Evolutionary conservation across 2,888 invertebrate species (phyloP).

Genomic region (Cataglyphis rosenhaueri): DNA sequence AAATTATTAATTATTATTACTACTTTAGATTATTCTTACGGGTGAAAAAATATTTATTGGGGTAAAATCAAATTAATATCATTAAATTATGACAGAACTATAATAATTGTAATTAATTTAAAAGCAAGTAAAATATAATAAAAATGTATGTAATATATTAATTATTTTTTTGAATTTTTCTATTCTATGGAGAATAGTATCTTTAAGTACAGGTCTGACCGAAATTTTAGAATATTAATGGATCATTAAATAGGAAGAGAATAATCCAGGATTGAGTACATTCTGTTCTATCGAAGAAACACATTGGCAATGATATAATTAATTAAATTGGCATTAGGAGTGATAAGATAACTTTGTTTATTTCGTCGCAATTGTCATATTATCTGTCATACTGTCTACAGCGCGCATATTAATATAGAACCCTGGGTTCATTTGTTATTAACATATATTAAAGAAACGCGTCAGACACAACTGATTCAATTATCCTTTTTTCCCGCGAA

Average conservation of each 20-base stretch:
- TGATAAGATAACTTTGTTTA: slow-evolving; percentile 1
- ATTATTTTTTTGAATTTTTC: background rate
- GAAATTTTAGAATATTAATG: background rate
- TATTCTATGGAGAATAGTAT: background rate
- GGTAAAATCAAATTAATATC: background rate
- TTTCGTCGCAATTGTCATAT: background rate
- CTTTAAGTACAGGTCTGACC: background rate
- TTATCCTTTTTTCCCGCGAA: slow-evolving; percentile 58
- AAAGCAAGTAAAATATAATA: background rate
- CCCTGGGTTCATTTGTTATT: slow-evolving; percentile 43
- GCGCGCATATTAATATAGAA: slow-evolving; percentile 28
- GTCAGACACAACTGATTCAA: slow-evolving; percentile 60
- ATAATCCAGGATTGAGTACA: background rate
- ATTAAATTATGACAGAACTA: background rate
- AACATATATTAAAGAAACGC: slow-evolving; percentile 61
- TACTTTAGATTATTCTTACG: background rate
- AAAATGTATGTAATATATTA: background rate
- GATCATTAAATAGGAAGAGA: background rate
- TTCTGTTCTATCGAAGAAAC: background rate
- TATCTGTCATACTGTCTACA: slow-evolving; percentile 1
- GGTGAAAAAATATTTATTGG: background rate
- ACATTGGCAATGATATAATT: background rate
- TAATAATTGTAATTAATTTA: background rate
- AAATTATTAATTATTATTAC: background rate
- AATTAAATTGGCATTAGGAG: background rate